Evolutionary conservation across 64 coral and sea anemone species (phyloP).

Genomic region (Montipora efflorescens): DNA sequence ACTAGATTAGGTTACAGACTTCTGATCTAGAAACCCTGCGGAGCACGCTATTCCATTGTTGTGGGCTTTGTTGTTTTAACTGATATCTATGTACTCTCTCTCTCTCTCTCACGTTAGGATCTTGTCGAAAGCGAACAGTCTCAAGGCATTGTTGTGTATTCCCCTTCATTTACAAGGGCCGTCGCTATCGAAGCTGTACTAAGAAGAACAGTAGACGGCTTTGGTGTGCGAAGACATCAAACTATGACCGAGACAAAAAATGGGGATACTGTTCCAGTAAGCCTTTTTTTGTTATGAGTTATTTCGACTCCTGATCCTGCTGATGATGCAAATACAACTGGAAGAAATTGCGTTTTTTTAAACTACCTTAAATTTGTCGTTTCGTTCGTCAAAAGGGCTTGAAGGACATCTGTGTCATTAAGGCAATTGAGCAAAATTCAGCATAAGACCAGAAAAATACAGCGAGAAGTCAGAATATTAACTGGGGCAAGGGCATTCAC

Average conservation of each 20-base stretch:
- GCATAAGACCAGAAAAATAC: no score
- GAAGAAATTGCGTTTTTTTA: no score
- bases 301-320: no score
- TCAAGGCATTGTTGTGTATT: slow-evolving; percentile 50
- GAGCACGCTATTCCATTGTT: background rate
- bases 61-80: background rate
- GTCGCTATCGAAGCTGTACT: slow-evolving; percentile 55
- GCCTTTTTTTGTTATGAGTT: background rate
- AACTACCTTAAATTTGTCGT: no score
- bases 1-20: no score
- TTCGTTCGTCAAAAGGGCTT: no score
- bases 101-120: slow-evolving; percentile 1
- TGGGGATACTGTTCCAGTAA: slow-evolving; percentile 59
- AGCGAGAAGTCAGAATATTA: no score
- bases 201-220: background rate
- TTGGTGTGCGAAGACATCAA: slow-evolving; percentile 75
- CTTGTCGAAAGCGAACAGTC: slow-evolving; percentile 13
- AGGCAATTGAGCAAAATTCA: no score
- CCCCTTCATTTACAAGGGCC: slow-evolving; percentile 68
- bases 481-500: no score
- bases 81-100: background rate
- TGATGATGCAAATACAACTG: no score
- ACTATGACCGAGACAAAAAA: slow-evolving; percentile 60
- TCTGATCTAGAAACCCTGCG: no score
- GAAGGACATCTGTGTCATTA: no score